Evolutionary conservation across 2,888 invertebrate genomes (phyloP).

Genomic region (Tineola bisselliella): DNA sequence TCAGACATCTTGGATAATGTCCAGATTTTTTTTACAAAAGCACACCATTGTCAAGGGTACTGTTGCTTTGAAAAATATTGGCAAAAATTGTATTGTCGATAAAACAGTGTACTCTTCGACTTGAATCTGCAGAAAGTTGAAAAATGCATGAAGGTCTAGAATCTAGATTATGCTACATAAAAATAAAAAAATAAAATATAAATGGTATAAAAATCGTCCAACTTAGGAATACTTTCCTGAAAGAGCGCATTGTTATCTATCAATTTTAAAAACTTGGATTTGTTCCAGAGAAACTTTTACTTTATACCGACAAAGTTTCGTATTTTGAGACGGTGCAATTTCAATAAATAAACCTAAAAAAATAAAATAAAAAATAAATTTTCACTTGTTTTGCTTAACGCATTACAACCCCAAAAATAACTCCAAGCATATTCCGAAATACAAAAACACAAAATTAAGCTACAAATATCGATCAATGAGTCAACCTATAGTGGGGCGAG

Average conservation of each 20-base stretch:
- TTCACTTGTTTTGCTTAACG: too few species aligned
- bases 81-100: background rate
- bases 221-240: too few species aligned
- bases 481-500: background rate
- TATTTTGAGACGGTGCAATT: too few species aligned
- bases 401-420: too few species aligned
- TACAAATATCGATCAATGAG: conserved; percentile 11
- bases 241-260: background rate
- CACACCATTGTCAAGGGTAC: conserved; percentile 29
- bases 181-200: too few species aligned
- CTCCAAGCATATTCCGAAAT: background rate
- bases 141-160: too few species aligned
- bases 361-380: too few species aligned
- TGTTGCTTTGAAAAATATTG: background rate
- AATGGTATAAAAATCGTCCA: too few species aligned
- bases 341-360: too few species aligned
- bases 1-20: conserved; percentile 16
- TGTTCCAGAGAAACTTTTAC: background rate
- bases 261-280: conserved; percentile 4
- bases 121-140: too few species aligned
- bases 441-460: conserved; percentile 1
- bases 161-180: too few species aligned
- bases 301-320: background rate
- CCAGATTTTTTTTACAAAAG: conserved; percentile 18
- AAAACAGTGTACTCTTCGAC: too few species aligned